Evolutionary conservation across 2,113 vertebrate species (phyloP), one percentile per base, ranked within the genome.

Genomic region (Eulemur rufifrons): DNA sequence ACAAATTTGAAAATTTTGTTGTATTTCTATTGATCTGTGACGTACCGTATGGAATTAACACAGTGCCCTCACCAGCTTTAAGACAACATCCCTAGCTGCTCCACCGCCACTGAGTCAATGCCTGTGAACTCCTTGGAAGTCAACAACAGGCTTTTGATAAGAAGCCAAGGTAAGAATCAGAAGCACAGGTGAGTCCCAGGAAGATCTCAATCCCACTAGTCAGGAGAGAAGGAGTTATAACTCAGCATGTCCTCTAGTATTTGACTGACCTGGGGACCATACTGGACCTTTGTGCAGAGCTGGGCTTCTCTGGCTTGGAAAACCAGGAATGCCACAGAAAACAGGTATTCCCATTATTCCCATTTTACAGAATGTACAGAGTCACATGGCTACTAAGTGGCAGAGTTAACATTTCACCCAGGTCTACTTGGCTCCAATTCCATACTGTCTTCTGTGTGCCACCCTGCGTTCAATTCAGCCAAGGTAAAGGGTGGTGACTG

Each of bases 201-300:
- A 39, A 10, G 42, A 71, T 61, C 13, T 64, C 59, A 13, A 25
- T 34, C 18, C 32, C 47, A 7, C 18, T 15, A 11, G 42, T 69
- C n/a, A 61, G 81, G 56, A 92, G 39, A 56, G 50, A n/a, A 50
- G 3, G 13, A 3, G 47, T 13, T 34, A 50, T 0, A 50, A 64
- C 21, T 39, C 27, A 10, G 14, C 14, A 0, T 1, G 2, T 6
- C 50, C 32, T 50, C 54, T 1, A 66, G 47, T 3, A 14, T 45
- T 1, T 52, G 50, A 68, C 52, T 27, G 52, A 32, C 20, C 4
- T 25, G 45, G 34, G 32, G 6, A 4, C 56, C 29, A 11, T n/a
- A 2, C 6, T 21, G 52, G 52, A 39, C 76, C 27, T 8, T 18
- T 15, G 42, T 3, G 6, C 34, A 15, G 6, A 23, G 29, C 32